Evolutionary conservation across 1,140 invertebrate genomes (phyloP).

Genomic region (Achatina immaculata): DNA sequence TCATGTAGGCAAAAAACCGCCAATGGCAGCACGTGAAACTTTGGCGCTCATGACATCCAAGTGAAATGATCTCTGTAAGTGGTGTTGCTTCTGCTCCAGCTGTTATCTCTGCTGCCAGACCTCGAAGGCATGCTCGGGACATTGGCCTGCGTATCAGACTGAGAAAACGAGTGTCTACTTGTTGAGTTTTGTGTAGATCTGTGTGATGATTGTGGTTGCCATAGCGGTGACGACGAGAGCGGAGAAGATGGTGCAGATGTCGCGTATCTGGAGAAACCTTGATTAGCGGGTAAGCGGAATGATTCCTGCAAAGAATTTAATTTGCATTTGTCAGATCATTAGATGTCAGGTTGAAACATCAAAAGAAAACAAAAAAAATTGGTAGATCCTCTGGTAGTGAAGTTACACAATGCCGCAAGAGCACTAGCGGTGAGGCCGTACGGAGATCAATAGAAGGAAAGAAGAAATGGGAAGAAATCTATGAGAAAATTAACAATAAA

Average conservation of each 20-base stretch:
- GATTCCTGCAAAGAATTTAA: not conserved
- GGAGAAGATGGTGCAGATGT: not conserved
- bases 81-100: not conserved
- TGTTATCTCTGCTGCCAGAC: not conserved
- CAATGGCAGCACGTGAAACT: too few relatives aligned
- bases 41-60: not conserved
- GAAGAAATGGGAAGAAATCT: too few relatives aligned
- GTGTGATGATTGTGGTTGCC: not conserved
- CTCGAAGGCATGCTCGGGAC: not conserved
- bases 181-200: too few relatives aligned
- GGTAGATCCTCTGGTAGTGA: too few relatives aligned
- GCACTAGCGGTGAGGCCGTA: too few relatives aligned
- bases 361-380: too few relatives aligned
- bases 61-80: not conserved
- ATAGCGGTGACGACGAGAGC: not conserved
- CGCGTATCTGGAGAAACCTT: not conserved
- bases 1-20: too few relatives aligned
- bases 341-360: too few relatives aligned
- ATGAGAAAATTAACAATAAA: too few relatives aligned
- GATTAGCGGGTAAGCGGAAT: not conserved
- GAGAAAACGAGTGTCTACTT: not conserved
- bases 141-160: not conserved
- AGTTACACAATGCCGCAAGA: too few relatives aligned
- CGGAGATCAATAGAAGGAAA: too few relatives aligned
- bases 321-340: too few relatives aligned